A percentile compares a stretch with the other conserved stretches of the same genome.
phyloP scores from a whole-genome alignment of 2,797 vertebrate species.

The Squalus acanthias region DNA sequence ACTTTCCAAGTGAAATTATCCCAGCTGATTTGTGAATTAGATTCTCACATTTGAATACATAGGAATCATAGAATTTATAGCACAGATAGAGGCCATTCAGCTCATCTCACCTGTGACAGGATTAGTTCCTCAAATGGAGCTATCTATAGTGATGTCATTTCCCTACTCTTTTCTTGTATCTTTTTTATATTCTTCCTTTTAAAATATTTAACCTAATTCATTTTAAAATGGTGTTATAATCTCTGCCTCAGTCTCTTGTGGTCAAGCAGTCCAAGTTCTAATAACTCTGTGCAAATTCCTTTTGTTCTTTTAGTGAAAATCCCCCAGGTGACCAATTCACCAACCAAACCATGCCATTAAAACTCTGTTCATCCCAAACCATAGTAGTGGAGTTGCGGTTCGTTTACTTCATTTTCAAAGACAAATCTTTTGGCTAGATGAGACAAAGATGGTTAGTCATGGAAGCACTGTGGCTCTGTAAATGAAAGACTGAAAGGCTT shows the following conservation, averaged over 20 bases:
- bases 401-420: no score
- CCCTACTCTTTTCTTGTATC: neutral
- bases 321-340: neutral
- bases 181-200: neutral
- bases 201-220: neutral
- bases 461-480: no score
- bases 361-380: neutral
- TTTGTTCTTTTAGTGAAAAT: neutral
- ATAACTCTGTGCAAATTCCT: neutral
- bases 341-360: neutral
- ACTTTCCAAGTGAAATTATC: neutral
- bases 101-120: neutral
- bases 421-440: neutral
- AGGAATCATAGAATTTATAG: neutral
- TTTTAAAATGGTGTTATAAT: neutral
- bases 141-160: neutral
- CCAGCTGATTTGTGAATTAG: neutral
- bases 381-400: no score
- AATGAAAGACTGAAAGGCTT: no score
- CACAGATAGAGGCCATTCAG: neutral
- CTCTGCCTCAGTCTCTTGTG: neutral
- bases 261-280: neutral
- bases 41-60: neutral
- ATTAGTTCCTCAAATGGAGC: neutral
- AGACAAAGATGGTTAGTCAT: no score